A percentile compares a stretch with the other conserved stretches of the same genome.
Evolutionary conservation across 2,888 invertebrate species (phyloP).

Genomic region (Xestoiulus laeticollis): DNA sequence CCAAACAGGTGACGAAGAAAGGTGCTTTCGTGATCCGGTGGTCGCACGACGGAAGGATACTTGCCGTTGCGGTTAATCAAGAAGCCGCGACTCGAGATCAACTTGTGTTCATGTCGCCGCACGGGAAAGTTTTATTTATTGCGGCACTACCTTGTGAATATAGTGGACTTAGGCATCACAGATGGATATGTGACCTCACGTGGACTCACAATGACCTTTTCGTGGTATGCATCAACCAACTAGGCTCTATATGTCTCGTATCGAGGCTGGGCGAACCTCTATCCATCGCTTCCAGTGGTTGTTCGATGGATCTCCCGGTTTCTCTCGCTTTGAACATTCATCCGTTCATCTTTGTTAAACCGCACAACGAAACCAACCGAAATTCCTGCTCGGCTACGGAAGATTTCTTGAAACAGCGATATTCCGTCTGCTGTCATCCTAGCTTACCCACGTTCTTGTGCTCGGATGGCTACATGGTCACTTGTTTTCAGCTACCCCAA

Average conservation of each 20-base stretch:
- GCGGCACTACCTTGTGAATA: background rate
- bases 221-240: constrained; percentile 10
- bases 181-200: constrained; percentile 40
- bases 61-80: constrained; percentile 44
- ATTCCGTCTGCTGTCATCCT: constrained; percentile 49
- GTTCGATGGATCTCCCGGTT: constrained; percentile 48
- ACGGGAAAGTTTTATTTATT: background rate
- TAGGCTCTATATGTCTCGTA: constrained; percentile 45
- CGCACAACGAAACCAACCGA: background rate
- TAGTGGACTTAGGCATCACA: background rate
- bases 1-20: background rate
- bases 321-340: constrained; percentile 46
- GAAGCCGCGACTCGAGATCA: background rate
- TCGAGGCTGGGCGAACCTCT: constrained; percentile 49
- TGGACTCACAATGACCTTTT: constrained; percentile 50
- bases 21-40: constrained; percentile 11
- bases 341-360: constrained; percentile 48
- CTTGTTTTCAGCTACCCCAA: constrained; percentile 48
- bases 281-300: constrained; percentile 35
- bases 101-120: constrained; percentile 31
- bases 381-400: background rate
- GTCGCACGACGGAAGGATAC: constrained; percentile 15
- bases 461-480: constrained; percentile 53
- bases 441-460: constrained; percentile 39
- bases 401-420: constrained; percentile 47